These are phyloP conservation scores for Craterocephalus amniculus DNA, from an alignment of 2,797 vertebrate species.

Conservation along the genomic window DNA sequence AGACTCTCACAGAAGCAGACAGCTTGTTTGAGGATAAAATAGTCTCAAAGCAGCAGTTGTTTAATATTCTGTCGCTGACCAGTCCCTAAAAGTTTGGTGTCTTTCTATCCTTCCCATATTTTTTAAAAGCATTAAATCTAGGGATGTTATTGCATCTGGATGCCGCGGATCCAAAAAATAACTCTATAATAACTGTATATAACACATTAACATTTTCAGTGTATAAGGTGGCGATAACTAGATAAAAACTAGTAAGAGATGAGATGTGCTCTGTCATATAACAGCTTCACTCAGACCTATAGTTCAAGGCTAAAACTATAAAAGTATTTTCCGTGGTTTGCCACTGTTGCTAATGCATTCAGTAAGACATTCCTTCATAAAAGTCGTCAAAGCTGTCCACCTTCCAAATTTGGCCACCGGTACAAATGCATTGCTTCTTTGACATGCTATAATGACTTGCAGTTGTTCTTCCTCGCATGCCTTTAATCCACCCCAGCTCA, in stretches of 20 bases:
- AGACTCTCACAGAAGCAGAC: constrained; percentile 48
- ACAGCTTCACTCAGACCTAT: not conserved
- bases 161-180: not conserved
- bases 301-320: constrained; percentile 9
- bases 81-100: constrained; percentile 20
- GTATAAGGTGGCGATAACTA: not conserved
- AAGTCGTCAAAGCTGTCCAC: not conserved
- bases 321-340: constrained; percentile 3
- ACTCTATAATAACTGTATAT: not conserved
- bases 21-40: constrained; percentile 54
- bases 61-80: constrained; percentile 12
- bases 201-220: not conserved
- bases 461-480: not conserved
- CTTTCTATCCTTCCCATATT: not conserved
- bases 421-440: constrained; percentile 21
- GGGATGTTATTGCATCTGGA: not conserved
- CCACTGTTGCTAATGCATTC: constrained; percentile 5
- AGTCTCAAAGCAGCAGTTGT: constrained; percentile 20
- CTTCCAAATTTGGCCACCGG: constrained; percentile 2
- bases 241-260: constrained; percentile 3
- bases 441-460: constrained; percentile 11
- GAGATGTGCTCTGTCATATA: not conserved
- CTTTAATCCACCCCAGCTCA: constrained; percentile 3
- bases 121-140: not conserved
- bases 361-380: constrained; percentile 21